Evolutionary conservation across 2,113 vertebrate genomes (phyloP), one percentile per base, ranked within the genome.

Genomic region (Myrmophylax atrothorax): DNA sequence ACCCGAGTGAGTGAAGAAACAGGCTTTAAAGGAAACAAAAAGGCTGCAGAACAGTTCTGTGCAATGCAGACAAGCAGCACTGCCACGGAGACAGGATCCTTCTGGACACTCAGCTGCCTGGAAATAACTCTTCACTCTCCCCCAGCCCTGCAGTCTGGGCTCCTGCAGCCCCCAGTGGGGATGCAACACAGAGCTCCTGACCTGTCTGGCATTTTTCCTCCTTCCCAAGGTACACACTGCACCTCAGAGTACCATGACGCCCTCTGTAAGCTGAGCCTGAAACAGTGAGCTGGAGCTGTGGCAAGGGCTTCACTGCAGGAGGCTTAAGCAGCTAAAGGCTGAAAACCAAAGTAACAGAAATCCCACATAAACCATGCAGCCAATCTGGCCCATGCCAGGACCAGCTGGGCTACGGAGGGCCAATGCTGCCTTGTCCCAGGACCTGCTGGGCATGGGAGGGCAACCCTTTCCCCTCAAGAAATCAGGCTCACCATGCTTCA

Each of bases 61-160:
- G 62, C 40, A 59, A 37, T 1, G n/a, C 79, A 85, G 74, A 52
- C 74, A 35, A 50, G 20, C 62, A 56, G 74, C 35, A 1, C 12
- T 47, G 63, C 78, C 74, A 31, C 0, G 0, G 74, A 40, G 60
- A 55, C 75, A 80, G 53, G 63, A 79, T 33, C 67, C 18, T 70
- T 25, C 85, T 38, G 31, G 58, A 38, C 31, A 26, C 1, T 42
- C 77, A 46, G 40, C 13, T 2, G 0, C 56, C 78, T 47, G 46
- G 55, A 29, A 46, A 26, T 0, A 0, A 49, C 46, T 18, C 40
- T 42, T 25, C 1, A 6, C 33, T 52, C 42, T 44, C 13, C 17
- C 46, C 2, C 1, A 52, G 80, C 38, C 31, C 17, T 1, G 2
- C 69, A 35, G 68, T 26, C 23, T 1, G 7, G 46, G 25, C 50